Percentiles rank a stretch among this genome's conserved stretches.
These are phyloP conservation scores for Drusus annulatus DNA, from an alignment of 1,140 invertebrate species.

Conservation along the genomic window DNA sequence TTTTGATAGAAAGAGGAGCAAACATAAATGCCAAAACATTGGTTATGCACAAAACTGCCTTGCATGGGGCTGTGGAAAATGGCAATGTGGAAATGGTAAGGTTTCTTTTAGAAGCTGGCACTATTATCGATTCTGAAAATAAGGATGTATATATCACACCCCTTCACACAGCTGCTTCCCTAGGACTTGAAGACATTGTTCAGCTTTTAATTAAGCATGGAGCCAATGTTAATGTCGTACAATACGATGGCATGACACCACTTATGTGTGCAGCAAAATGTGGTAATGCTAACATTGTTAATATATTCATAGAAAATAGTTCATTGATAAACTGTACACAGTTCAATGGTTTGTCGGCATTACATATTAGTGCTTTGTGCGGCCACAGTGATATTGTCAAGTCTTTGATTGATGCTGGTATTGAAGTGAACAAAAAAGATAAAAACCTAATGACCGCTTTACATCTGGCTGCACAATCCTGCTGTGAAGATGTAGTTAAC, in stretches of 20 bases:
- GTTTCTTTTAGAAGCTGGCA: background rate
- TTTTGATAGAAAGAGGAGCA: background rate
- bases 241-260: background rate
- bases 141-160: background rate
- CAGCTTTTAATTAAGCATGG: background rate
- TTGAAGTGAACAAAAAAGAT: background rate
- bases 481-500: background rate
- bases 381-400: background rate
- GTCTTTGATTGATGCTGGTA: background rate
- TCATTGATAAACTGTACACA: background rate
- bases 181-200: background rate
- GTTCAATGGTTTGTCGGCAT: background rate
- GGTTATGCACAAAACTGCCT: background rate
- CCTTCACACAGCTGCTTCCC: background rate
- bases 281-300: background rate
- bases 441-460: background rate
- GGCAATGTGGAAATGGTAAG: background rate
- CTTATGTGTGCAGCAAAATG: background rate
- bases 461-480: conserved; percentile 6
- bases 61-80: background rate
- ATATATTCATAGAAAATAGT: background rate
- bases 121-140: background rate
- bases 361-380: background rate
- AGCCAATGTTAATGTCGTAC: background rate
- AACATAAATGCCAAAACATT: background rate